A percentile compares a stretch with the other conserved stretches of the same genome.
Evolutionary conservation across 1,140 invertebrate species (phyloP).

Genomic region (Drosophila nannoptera): DNA sequence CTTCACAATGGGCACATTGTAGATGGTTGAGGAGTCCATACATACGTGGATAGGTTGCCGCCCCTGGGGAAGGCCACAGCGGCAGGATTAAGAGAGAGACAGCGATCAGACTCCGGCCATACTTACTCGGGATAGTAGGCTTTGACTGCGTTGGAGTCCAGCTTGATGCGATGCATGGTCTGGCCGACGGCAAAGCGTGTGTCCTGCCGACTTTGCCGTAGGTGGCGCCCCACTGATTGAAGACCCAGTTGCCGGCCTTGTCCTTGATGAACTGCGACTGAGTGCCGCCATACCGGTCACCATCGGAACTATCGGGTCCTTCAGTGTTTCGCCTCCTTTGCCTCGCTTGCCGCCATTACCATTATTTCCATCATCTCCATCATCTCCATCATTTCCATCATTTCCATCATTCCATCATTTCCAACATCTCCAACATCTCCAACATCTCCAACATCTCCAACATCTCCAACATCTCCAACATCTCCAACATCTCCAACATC

Average conservation of each 20-base stretch:
- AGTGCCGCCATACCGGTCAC: neutral
- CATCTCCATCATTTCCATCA: no score
- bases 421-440: no score
- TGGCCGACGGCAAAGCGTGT: constrained; percentile 1
- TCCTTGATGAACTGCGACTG: constrained; percentile 11
- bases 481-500: no score
- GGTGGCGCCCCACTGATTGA: constrained; percentile 26
- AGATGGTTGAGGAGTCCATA: constrained; percentile 20
- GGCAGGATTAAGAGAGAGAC: neutral
- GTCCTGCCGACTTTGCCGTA: constrained; percentile 19
- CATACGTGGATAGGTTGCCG: constrained; percentile 10
- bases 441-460: no score
- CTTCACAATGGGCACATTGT: constrained; percentile 8
- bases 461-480: no score
- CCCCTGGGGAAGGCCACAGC: constrained; percentile 2
- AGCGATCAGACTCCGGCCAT: neutral
- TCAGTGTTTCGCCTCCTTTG: neutral
- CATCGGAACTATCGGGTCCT: no score
- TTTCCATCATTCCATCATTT: no score
- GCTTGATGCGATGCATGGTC: neutral
- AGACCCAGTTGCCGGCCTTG: constrained; percentile 21
- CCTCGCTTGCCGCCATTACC: neutral
- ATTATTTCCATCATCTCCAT: no score
- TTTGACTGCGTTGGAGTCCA: neutral
- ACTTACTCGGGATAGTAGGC: constrained; percentile 22